These are phyloP conservation scores for Pomacea canaliculata DNA, from an alignment of 2,888 invertebrate genomes.

Conservation along the genomic window DNA sequence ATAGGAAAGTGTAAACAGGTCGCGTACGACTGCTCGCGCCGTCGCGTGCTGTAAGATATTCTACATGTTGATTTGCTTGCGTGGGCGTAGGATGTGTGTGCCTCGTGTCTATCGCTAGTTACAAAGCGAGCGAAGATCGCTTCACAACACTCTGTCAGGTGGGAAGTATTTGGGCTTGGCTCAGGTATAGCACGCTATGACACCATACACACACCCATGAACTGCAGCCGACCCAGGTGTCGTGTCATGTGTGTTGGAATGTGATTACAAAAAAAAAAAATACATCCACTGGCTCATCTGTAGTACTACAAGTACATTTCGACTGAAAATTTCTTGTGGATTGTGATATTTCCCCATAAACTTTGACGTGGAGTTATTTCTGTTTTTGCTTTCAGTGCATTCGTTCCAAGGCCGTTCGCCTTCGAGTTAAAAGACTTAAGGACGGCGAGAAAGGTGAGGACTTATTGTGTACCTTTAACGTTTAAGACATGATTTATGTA, in stretches of 20 bases:
- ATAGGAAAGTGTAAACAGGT: constrained; percentile 5
- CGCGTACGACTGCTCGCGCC: constrained; percentile 1
- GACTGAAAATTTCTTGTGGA: no score
- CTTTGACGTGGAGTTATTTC: constrained; percentile 18
- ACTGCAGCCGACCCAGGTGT: not conserved
- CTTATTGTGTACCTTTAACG: no score
- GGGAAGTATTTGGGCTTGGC: constrained; percentile 15
- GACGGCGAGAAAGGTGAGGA: constrained; percentile 38
- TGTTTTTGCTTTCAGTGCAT: constrained; percentile 81
- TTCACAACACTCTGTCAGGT: constrained; percentile 7
- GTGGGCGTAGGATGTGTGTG: not conserved
- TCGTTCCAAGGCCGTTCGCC: constrained; percentile 92
- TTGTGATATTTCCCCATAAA: no score
- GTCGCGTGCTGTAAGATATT: constrained; percentile 4
- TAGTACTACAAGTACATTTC: no score
- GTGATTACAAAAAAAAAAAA: no score
- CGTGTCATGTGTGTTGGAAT: not conserved
- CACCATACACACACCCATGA: constrained; percentile 6
- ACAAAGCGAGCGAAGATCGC: no score
- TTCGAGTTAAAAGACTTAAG: constrained; percentile 84
- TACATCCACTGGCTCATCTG: no score
- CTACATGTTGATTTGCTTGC: not conserved
- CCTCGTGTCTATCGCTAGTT: not conserved
- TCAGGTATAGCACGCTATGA: not conserved
- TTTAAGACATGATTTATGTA: no score